Evolutionary conservation across 2,888 invertebrate species (phyloP).

Genomic region (Brassicogethes aeneus): DNA sequence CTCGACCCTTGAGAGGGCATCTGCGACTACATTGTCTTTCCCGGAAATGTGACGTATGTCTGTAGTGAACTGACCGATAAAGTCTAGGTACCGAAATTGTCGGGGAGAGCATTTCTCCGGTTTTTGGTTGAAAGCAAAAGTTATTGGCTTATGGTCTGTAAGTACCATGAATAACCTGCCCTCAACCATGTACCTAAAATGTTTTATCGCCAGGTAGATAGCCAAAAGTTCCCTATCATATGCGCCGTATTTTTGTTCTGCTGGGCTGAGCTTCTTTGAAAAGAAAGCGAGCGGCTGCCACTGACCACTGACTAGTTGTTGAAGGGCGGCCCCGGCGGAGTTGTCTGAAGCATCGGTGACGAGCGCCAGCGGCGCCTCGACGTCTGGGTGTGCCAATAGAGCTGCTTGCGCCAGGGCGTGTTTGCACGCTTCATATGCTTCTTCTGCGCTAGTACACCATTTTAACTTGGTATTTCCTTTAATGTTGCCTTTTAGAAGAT

Average conservation of each 20-base stretch:
- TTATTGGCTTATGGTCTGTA: slow-evolving; percentile 34
- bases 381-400: slow-evolving; percentile 19
- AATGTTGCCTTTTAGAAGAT: slow-evolving; percentile 3
- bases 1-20: slow-evolving; percentile 23
- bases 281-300: slow-evolving; percentile 20
- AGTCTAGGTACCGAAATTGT: slow-evolving; percentile 30
- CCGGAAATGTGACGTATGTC: slow-evolving; percentile 30
- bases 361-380: neutral
- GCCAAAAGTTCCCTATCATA: slow-evolving; percentile 11
- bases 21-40: slow-evolving; percentile 30
- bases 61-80: slow-evolving; percentile 27
- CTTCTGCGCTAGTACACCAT: slow-evolving; percentile 5
- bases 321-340: neutral
- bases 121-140: slow-evolving; percentile 27
- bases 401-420: slow-evolving; percentile 13
- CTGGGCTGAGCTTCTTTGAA: slow-evolving; percentile 12
- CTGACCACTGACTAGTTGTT: slow-evolving; percentile 2
- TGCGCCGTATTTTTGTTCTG: slow-evolving; percentile 9
- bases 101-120: slow-evolving; percentile 26
- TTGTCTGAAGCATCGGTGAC: neutral
- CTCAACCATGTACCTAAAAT: slow-evolving; percentile 10
- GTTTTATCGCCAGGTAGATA: slow-evolving; percentile 8
- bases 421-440: slow-evolving; percentile 7
- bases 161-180: slow-evolving; percentile 6
- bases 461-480: slow-evolving; percentile 2